Base-by-base conservation (phyloP, 2,113 vertebrate species). In the Oxygymnocypris stewartii region DNA sequence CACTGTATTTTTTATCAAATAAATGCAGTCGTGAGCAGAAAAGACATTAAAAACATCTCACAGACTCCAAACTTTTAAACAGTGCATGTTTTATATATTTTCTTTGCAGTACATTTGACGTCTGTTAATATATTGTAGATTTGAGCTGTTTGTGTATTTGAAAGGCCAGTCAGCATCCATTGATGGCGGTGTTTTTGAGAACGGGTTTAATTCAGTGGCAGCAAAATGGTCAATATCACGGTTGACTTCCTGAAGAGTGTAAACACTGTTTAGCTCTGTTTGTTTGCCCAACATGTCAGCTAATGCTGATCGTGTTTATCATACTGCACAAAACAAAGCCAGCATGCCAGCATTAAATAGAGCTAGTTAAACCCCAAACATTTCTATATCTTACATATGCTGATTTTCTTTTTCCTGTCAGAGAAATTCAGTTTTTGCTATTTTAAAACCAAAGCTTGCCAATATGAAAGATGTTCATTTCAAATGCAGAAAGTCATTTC, bases 251-350 rank as follows among this genome's bases (percentile, higher is more conserved):
- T 47, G 42, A n/a, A 40, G 35, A 73, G 42, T 73, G 69, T 75
- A 75, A 75, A 75, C 73, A 47, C 23, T 28, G 28, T 31, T 31
- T 31, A 31, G 69, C 37, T 73, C 35, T 47, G 42, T 75, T 75
- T 75, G 73, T 47, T 75, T 75, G 73, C 40, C 73, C 42, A 75
- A 75, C 73, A 75, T 75, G 73, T 75, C 73, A 75, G n/a, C 73
- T 42, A 47, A 47, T 75, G 42, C 13, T 75, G 73, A 75, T 47
- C 42, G 2, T 75, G 73, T 75, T 75, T 47, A 75, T 75, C 73
- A 25, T 8, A 47, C n/a, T 25, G 42, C 73, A 25, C 73, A 25
- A 75, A 47, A 47, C 42, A 75, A 75, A 44, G 42, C 25, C n/a
- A n/a, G n/a, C 42, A 75, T 73, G 69, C 14, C 42, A 75, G 47